phyloP scores from a whole-genome alignment of 2,113 vertebrate species.

The Peucedramus taeniatus region DNA sequence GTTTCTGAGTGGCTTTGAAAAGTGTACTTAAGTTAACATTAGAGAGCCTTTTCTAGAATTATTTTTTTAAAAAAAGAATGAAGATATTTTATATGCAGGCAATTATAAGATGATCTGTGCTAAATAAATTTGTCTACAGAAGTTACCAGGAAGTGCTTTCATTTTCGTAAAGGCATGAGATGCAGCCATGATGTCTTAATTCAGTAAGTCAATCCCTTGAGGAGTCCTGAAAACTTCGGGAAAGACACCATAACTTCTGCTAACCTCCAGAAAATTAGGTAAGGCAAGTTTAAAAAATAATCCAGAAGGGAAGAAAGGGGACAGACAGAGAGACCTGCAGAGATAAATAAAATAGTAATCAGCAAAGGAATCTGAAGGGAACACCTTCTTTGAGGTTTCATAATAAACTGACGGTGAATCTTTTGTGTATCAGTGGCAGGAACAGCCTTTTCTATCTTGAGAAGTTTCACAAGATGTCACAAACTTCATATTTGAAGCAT shows the following conservation, averaged over 20 bases:
- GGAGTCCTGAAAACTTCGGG: not conserved
- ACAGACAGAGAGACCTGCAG: slow-evolving; percentile 55
- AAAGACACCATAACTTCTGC: not conserved
- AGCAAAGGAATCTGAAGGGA: slow-evolving; percentile 24
- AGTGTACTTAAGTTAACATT: not conserved
- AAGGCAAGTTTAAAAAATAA: slow-evolving; percentile 27
- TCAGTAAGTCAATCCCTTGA: not conserved
- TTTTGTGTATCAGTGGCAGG: not conserved
- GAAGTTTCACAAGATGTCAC: not conserved
- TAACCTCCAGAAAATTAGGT: slow-evolving; percentile 44
- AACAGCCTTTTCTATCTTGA: not conserved
- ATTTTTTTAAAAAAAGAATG: not conserved
- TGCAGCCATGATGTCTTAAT: not conserved
- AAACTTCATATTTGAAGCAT: not conserved
- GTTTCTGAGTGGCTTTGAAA: not conserved
- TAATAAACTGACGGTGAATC: not conserved
- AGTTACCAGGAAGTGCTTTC: not conserved
- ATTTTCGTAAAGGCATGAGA: not conserved
- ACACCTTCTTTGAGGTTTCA: not conserved
- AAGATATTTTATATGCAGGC: not conserved
- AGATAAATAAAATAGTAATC: slow-evolving; percentile 59
- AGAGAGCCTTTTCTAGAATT: not conserved
- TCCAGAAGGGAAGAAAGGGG: slow-evolving; percentile 46
- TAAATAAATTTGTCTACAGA: not conserved
- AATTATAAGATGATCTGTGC: not conserved